Base-by-base conservation (phyloP, 2,113 vertebrate species). In the Agelaius phoeniceus region DNA sequence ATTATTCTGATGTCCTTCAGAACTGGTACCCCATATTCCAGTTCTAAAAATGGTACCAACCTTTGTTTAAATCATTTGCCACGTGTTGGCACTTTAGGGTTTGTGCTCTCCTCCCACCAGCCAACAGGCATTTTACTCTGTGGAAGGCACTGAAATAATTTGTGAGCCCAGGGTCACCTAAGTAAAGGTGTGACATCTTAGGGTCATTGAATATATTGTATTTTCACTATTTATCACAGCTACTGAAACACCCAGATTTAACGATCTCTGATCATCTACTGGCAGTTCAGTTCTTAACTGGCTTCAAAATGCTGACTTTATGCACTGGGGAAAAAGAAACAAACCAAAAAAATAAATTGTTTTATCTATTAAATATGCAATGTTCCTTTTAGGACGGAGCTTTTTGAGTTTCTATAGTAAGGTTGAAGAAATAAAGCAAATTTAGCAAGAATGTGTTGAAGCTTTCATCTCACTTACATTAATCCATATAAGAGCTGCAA, bases 161-260 rank as follows among this genome's bases (percentile, higher is more conserved):
- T 79, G 48, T 62, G 77, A 49, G 13, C 7, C 6, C 8, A 71
- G 78, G 33, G 39, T 59, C 26, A 79, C 17, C 57, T 87, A 91
- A 22, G 61, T 78, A 27, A 31, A 58, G 26, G 7, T 55, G 37
- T 61, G 46, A 80, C 37, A 84, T 95, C 69, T 82, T 55, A 96
- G 59, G n/a, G 16, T 27, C 26, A 48, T 8, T 22, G 8, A 84
- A 24, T 39, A 68, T 21, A 68, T n/a, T 43, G 28, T 20, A 43
- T 94, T 96, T 96, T 73, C 6, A 9, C 14, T 69, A 62, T 97
- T 96, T 91, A 94, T 96, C 78, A 95, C 43, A 94, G 87, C 94
- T 95, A 94, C 23, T 81, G 63, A 92, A 97, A 89, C 66, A 96
- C 9, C 19, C 52, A 66, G 78, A 43, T 15, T 79, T 55, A 75